These are phyloP conservation scores for Xenopus borealis DNA, from an alignment of 2,113 vertebrate genomes.

Conservation along the genomic window DNA sequence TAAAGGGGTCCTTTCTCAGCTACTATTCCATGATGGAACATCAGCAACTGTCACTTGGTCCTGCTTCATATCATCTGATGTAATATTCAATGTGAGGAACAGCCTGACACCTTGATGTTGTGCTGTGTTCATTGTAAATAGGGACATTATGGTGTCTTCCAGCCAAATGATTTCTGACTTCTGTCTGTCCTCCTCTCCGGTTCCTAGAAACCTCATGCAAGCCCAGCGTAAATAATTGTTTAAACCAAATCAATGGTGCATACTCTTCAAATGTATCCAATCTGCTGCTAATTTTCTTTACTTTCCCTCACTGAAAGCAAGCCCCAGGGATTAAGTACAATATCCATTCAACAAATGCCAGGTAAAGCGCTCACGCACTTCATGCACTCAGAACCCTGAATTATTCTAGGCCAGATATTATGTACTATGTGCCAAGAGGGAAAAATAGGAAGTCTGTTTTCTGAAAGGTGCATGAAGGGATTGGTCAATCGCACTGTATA, in stretches of 20 bases:
- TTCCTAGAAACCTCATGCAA: too few species aligned
- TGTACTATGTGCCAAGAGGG: neutral
- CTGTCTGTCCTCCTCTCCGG: too few species aligned
- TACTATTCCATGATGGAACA: conserved; percentile 13
- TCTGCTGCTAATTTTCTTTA: conserved; percentile 29
- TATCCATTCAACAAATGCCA: conserved; percentile 6
- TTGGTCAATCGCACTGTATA: too few species aligned
- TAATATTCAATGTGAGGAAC: too few species aligned
- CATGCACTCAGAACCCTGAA: neutral
- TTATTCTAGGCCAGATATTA: neutral
- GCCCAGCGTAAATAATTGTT: conserved; percentile 36
- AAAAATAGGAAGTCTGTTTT: neutral
- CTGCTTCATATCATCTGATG: too few species aligned
- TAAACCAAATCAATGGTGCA: neutral
- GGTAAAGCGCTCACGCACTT: neutral
- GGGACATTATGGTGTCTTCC: too few species aligned
- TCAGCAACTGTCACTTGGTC: accelerated
- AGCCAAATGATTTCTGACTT: too few species aligned
- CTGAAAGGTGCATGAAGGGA: too few species aligned
- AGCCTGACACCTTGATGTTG: too few species aligned
- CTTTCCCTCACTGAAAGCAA: neutral
- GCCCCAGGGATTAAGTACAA: neutral
- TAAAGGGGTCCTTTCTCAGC: neutral
- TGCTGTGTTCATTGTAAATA: too few species aligned
- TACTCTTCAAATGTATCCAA: conserved; percentile 1